Base-by-base conservation (phyloP, 2,797 vertebrate species). In the Acrocephalus scirpaceus region DNA sequence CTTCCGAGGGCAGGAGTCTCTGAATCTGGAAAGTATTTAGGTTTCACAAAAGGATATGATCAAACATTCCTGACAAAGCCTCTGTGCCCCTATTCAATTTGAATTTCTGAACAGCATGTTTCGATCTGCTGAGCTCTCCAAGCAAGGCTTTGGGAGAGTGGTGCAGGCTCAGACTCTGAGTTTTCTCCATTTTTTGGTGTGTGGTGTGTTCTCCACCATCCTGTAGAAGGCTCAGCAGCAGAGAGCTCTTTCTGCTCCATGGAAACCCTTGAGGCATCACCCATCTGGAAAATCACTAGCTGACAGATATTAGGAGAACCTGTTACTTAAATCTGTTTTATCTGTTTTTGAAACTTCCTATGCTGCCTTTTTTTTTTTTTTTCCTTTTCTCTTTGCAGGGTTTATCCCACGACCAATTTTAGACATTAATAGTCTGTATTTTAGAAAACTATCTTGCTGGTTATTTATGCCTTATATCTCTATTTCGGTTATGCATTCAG, bases 261-360 rank as follows among this genome's bases (percentile, higher is more conserved):
- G 7, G 88, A 87, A 92, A 61, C 20, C n/a, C 50, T 86, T 25
- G 36, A 47, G 58, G 47, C 32, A 61, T 12, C 5, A 0, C 10
- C 26, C 77, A 8, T 70, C 95, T 96, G 92, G 90, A 93, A 97
- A 98, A 95, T 90, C 56, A 38, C 86, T 93, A 71, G 47, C 64
- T 84, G 82, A 88, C 44, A 92, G 87, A 48, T 45, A 75, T 32
- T 19, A 83, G 53, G 34, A 79, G 78, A 92, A 78, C 83, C 83
- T 93, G 84, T 58, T 94, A 94, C 87, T 95, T 79, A 69, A 64
- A 92, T 97, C 78, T 94, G 61, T 29, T 97, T 94, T 76, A 91
- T 96, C 79, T 95, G 62, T 5, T 95, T 95, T 80, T 90, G 76
- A 96, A 94, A 88, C 64, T 92, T 97, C 86, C 81, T 79, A 9